Base-by-base conservation (phyloP, 2,888 invertebrate genomes). In the Cetonia aurata region DNA sequence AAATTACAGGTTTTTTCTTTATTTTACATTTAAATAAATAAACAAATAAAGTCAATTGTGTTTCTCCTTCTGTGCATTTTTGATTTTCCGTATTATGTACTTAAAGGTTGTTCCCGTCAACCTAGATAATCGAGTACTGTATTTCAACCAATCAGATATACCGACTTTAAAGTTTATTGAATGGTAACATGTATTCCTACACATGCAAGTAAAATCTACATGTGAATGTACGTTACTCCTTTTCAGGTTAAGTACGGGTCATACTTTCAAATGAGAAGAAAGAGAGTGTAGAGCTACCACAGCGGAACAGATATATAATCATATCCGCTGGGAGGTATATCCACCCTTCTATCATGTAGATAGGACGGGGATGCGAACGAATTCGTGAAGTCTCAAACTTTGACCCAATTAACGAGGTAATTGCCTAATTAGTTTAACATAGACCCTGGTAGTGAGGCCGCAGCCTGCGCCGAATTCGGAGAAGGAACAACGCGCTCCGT, bases 371-470 rank as follows among this genome's bases (percentile, higher is more conserved):
- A 17, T 10, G 57, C 37, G 15, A 25, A 9, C n/a, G 44, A 17
- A 48, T 55, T 55, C 33, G 33, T 55, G 33, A 33, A 57, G 42
- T 50, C 44, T 69, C 59, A 12, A 69, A 69, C 69, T 69, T 59
- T 69, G 59, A 69, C 50, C 69, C 41, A 69, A 69, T 69, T 69
- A 69, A 59, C 50, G 57, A 33, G 33, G 59, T 69, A 69, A 69
- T 59, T 50, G 41, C 69, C 50, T 69, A 69, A 69, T 69, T 69
- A 41, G 37, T 48, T 69, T 69, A 50, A 15, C 59, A 50, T 50
- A 50, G 60, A 37, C 50, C 15, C 50, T 48, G n/a, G 6, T 10
- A 48, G 31, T 15, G 15, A 31, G 50, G 17, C 15, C 33, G 15
- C 44, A 60, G 46, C n/a, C 46, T 46, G 46, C 25, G 12, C 31